Base-by-base conservation (phyloP, 2,888 invertebrate genomes). In the Halictus quadricinctus region DNA sequence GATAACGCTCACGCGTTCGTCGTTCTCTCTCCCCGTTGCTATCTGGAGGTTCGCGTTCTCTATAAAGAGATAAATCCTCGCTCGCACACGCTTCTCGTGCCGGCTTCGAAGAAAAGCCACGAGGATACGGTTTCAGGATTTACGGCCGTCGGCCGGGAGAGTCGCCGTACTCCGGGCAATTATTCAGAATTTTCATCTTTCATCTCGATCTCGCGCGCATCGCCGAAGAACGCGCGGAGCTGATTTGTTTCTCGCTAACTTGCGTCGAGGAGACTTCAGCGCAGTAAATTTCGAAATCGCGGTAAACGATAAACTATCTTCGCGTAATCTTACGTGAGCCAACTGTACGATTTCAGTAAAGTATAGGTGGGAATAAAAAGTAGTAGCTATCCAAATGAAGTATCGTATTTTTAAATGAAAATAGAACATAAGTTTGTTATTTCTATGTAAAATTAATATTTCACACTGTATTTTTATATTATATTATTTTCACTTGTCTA, bases 61-160 rank as follows among this genome's bases (percentile, higher is more conserved):
- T 79, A 74, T 79, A 41, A 66, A 74, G 79, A 79, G 79, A 79
- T 79, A 79, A 73, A 79, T 72, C 79, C 66, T 66, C 48, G 46
- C 29, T 46, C 46, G 76, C 76, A 21, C 43, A 29, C 60, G 41
- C 25, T 60, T 29, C 43, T n/a, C 25, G n/a, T n/a, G 10, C 64
- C 64, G 29, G 18, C 46, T 66, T 29, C 46, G 66, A 48, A 46
- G 66, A 66, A 76, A 48, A 29, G 46, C 48, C 76, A 48, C 76
- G 66, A 48, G 76, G 76, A 66, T 66, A 66, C 36, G 64, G 46
- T 66, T 48, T 29, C 12, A 66, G 76, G 76, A 76, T 76, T 76
- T 76, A 76, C 48, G 64, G 58, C 13, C 48, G 46, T 7, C 46
- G 25, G 25, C 54, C 54, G 54, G 43, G 21, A 46, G 12, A 18